These are phyloP conservation scores for Erpobdella octoculata DNA, from an alignment of 2,888 invertebrate species.

Conservation along the genomic window DNA sequence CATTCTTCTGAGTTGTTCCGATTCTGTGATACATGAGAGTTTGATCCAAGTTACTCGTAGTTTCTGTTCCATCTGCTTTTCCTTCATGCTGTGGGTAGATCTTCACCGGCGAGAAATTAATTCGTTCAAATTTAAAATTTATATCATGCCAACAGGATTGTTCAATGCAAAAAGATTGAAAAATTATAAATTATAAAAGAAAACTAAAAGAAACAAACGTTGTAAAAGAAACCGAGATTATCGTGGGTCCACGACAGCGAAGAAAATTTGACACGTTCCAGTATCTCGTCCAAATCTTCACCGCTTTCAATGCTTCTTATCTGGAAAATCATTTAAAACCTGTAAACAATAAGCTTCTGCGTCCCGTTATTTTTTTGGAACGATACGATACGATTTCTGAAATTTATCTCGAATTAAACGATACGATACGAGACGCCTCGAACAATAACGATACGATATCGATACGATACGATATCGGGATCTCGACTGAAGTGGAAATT, in stretches of 20 bases:
- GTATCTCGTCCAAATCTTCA: slow-evolving; percentile 76
- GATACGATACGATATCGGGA: no score
- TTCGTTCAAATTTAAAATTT: background rate
- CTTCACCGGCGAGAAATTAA: background rate
- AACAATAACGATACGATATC: no score
- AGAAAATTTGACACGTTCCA: slow-evolving; percentile 85
- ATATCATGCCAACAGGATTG: background rate
- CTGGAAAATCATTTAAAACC: no score
- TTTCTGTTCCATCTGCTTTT: slow-evolving; percentile 84
- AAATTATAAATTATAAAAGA: background rate
- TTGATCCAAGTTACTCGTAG: slow-evolving; percentile 73
- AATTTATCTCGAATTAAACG: no score
- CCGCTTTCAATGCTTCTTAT: slow-evolving; percentile 56
- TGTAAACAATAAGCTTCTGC: no score
- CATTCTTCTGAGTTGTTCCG: slow-evolving; percentile 73
- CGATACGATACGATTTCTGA: no score
- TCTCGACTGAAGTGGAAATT: no score
- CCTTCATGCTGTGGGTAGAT: slow-evolving; percentile 59
- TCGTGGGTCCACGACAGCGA: slow-evolving; percentile 88
- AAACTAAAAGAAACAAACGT: slow-evolving; percentile 42
- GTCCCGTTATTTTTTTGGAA: no score
- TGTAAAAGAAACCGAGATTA: slow-evolving; percentile 87
- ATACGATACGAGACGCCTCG: no score
- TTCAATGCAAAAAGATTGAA: background rate
- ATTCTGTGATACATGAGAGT: slow-evolving; percentile 85